phyloP scores from a whole-genome alignment of 2,888 invertebrate species.

The Myopa tessellatipennis region DNA sequence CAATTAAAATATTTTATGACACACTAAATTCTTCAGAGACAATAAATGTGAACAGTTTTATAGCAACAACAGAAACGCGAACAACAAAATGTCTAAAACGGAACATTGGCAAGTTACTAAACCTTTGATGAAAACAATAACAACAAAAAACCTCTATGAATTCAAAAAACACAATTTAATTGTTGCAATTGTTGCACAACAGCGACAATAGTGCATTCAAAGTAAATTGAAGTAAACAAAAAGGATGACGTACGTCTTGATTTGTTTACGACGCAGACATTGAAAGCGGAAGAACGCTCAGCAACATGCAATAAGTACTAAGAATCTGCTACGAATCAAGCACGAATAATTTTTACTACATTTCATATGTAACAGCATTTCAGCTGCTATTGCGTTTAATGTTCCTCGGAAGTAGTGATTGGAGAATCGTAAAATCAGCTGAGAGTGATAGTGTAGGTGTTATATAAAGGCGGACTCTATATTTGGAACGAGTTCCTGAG shows the following conservation, averaged over 20 bases:
- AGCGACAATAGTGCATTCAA: too few relatives aligned
- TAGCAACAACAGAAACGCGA: neutral
- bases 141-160: neutral
- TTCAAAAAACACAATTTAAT: neutral
- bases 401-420: slow-evolving; percentile 17
- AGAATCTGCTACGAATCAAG: slow-evolving; percentile 7
- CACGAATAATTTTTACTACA: too few relatives aligned
- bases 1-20: slow-evolving; percentile 26
- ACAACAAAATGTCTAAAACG: neutral
- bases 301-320: slow-evolving; percentile 16
- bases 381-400: neutral
- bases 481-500: neutral
- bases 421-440: slow-evolving; percentile 21
- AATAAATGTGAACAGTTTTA: slow-evolving; percentile 12
- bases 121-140: too few relatives aligned
- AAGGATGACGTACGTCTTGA: neutral
- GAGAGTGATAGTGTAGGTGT: neutral
- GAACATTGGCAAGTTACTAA: too few relatives aligned
- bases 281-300: neutral
- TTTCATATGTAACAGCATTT: neutral
- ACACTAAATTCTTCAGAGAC: slow-evolving; percentile 28
- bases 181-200: too few relatives aligned
- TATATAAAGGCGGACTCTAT: neutral
- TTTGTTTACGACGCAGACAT: neutral
- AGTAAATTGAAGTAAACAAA: slow-evolving; percentile 5